Percentiles rank a stretch among this genome's conserved stretches.
These are phyloP conservation scores for Myopa tessellatipennis DNA, from an alignment of 2,888 invertebrate genomes.

Conservation along the genomic window DNA sequence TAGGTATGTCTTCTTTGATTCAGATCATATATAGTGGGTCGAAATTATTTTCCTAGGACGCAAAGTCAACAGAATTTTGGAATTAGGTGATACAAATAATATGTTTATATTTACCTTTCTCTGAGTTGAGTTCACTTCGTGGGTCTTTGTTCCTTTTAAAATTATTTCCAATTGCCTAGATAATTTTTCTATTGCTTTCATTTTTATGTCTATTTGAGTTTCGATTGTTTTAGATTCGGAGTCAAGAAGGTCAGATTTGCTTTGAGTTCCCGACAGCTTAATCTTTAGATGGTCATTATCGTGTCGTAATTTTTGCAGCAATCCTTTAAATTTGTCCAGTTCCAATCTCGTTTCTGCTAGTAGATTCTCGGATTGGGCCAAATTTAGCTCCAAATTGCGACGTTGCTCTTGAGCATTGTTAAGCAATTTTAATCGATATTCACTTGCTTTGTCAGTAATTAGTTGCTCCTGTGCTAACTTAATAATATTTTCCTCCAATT, in stretches of 20 bases:
- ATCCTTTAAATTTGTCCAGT: slow-evolving; percentile 64
- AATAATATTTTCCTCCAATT: slow-evolving; percentile 76
- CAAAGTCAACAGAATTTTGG: too few species aligned
- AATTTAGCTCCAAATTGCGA: slow-evolving; percentile 64
- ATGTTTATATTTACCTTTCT: slow-evolving; percentile 43
- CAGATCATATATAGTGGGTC: too few species aligned
- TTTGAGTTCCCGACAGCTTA: slow-evolving; percentile 65
- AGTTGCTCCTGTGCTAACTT: slow-evolving; percentile 75
- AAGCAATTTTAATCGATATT: slow-evolving; percentile 68
- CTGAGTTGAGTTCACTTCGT: slow-evolving; percentile 52
- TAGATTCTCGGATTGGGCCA: slow-evolving; percentile 71
- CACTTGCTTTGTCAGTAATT: slow-evolving; percentile 76
- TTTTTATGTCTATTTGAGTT: slow-evolving; percentile 68
- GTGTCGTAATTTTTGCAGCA: slow-evolving; percentile 53
- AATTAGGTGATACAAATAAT: too few species aligned
- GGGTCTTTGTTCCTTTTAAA: slow-evolving; percentile 69
- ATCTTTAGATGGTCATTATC: slow-evolving; percentile 55
- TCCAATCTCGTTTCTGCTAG: slow-evolving; percentile 68
- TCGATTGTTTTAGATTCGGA: slow-evolving; percentile 69
- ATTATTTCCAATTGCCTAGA: slow-evolving; percentile 71
- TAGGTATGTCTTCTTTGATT: too few species aligned
- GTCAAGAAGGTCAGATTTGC: slow-evolving; percentile 67
- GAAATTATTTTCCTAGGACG: too few species aligned
- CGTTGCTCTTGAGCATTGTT: slow-evolving; percentile 68
- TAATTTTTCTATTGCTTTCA: slow-evolving; percentile 69